These are phyloP conservation scores for Sitobion miscanthi DNA, from an alignment of 1,140 invertebrate genomes.

Conservation along the genomic window DNA sequence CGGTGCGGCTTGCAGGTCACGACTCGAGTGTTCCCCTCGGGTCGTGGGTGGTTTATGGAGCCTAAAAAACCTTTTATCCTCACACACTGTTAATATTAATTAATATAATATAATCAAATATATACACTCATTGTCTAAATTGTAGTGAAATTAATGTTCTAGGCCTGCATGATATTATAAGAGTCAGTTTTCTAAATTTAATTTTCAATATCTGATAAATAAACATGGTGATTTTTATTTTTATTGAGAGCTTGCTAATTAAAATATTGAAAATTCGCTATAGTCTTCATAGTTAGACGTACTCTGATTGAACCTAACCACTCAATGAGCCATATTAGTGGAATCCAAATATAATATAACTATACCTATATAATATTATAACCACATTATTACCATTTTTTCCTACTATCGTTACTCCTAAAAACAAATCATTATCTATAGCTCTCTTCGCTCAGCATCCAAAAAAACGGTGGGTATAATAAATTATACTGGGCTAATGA, in stretches of 20 bases:
- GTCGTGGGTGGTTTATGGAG: too few species aligned
- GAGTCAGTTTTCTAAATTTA: neutral
- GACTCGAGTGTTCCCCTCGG: too few species aligned
- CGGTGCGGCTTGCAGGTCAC: too few species aligned
- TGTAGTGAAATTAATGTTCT: too few species aligned
- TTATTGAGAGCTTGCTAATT: neutral
- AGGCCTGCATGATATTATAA: too few species aligned
- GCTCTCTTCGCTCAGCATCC: neutral
- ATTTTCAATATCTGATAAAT: neutral
- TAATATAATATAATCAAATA: neutral
- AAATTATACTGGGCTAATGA: neutral
- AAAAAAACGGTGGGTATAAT: neutral
- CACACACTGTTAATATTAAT: too few species aligned
- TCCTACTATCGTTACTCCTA: neutral
- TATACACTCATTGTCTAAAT: neutral
- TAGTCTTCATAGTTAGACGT: too few species aligned
- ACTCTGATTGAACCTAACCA: neutral
- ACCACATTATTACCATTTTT: neutral
- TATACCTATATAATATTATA: too few species aligned
- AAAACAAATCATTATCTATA: neutral
- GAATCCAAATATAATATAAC: neutral
- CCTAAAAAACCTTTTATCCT: too few species aligned
- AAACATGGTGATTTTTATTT: neutral
- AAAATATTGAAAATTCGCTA: too few species aligned
- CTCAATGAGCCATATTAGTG: neutral